These are phyloP conservation scores for Cotesia typhae DNA, from an alignment of 1,140 invertebrate species.

Conservation along the genomic window DNA sequence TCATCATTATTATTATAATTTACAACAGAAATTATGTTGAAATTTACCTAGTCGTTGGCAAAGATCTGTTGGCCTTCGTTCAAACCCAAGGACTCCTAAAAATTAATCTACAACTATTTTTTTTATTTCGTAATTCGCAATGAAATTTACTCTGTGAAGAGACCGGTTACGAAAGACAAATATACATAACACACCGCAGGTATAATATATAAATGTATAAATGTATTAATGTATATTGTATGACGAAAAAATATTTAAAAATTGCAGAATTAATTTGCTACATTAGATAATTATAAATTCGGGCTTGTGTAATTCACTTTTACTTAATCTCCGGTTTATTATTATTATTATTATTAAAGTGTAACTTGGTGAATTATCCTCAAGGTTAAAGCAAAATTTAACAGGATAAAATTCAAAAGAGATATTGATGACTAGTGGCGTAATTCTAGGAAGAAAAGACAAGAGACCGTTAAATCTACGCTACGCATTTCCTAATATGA, in stretches of 20 bases:
- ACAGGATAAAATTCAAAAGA: no score
- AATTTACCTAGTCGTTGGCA: conserved; percentile 19
- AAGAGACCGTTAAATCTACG: conserved; percentile 57
- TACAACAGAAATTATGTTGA: neutral
- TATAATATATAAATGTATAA: no score
- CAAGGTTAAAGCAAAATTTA: no score
- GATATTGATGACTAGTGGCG: neutral
- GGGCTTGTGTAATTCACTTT: neutral
- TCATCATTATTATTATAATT: no score
- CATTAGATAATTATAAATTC: conserved; percentile 3
- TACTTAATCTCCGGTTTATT: neutral
- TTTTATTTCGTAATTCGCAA: conserved; percentile 3
- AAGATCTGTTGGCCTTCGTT: conserved; percentile 25
- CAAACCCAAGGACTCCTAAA: conserved; percentile 22
- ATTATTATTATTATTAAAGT: no score
- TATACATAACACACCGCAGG: neutral
- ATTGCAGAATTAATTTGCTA: neutral
- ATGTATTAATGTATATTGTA: no score
- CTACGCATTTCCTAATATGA: conserved; percentile 61
- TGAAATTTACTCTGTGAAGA: conserved; percentile 1
- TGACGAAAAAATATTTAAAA: no score
- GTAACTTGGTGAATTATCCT: no score
- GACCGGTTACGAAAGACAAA: conserved; percentile 4
- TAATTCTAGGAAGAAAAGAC: neutral
- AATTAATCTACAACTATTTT: neutral